phyloP scores from a whole-genome alignment of 2,797 vertebrate genomes.

The Thalassophryne amazonica region DNA sequence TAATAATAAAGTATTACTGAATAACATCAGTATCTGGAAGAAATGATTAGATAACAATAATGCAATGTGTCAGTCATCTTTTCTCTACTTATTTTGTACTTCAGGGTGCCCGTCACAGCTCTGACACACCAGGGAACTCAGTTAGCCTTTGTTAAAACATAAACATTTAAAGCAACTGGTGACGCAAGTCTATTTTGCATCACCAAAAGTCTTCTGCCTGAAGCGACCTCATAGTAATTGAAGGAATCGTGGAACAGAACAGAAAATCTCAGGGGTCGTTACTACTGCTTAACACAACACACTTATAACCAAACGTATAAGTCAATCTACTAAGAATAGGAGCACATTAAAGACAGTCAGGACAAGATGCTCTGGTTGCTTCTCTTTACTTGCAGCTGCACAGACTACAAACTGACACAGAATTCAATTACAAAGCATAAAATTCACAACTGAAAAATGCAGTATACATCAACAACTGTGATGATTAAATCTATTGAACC shows the following conservation, averaged over 20 bases:
- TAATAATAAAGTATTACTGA: too few species aligned
- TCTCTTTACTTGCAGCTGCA: not conserved
- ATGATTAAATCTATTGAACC: conserved; percentile 8
- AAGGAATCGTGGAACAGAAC: conserved; percentile 34
- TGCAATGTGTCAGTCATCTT: conserved; percentile 1
- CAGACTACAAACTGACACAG: conserved; percentile 1
- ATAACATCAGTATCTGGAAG: not conserved
- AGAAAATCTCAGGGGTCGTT: conserved; percentile 45
- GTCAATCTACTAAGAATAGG: conserved; percentile 54
- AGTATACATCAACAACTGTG: not conserved
- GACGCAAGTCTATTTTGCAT: conserved; percentile 58
- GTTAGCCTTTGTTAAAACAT: conserved; percentile 14
- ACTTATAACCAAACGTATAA: conserved; percentile 54
- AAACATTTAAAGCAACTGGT: conserved; percentile 40
- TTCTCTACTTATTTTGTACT: conserved; percentile 29
- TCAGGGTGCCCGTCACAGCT: conserved; percentile 33
- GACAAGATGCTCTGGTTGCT: conserved; percentile 24
- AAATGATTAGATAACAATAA: conserved; percentile 5
- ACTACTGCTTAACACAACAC: conserved; percentile 48
- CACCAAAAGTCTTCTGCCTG: conserved; percentile 45
- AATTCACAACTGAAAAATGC: not conserved
- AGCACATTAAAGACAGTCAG: too few species aligned
- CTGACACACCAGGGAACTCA: conserved; percentile 22
- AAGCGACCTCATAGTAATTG: conserved; percentile 45
- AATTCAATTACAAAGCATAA: not conserved